phyloP scores from a whole-genome alignment of 2,888 invertebrate species.

The Cistogaster globosa region DNA sequence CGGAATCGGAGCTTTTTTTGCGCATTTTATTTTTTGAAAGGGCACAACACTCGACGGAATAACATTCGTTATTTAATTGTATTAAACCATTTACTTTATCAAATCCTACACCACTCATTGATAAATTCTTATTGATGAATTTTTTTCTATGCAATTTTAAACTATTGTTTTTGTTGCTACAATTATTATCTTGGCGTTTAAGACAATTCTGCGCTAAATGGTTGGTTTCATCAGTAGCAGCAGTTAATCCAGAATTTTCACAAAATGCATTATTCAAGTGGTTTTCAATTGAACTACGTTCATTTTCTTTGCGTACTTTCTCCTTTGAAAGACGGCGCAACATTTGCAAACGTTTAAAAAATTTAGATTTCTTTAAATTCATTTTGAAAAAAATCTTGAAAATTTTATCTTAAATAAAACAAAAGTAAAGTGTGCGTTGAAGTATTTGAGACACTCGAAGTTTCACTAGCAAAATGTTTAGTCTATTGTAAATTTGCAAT shows the following conservation, averaged over 20 bases:
- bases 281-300: slow-evolving; percentile 62
- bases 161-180: background rate
- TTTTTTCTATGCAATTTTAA: slow-evolving; percentile 9
- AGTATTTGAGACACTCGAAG: background rate
- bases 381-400: slow-evolving; percentile 62
- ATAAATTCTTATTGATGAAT: slow-evolving; percentile 15
- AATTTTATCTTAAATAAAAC: background rate
- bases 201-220: background rate
- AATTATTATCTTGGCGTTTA: slow-evolving; percentile 14
- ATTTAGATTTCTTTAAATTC: slow-evolving; percentile 81
- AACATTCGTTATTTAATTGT: slow-evolving; percentile 77
- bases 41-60: slow-evolving; percentile 75
- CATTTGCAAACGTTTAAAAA: slow-evolving; percentile 79
- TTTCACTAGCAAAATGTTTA: background rate
- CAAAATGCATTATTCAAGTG: slow-evolving; percentile 65
- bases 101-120: background rate
- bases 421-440: background rate
- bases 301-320: slow-evolving; percentile 75
- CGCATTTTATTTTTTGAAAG: slow-evolving; percentile 8
- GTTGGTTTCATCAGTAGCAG: background rate
- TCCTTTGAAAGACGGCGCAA: slow-evolving; percentile 78
- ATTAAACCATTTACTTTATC: slow-evolving; percentile 73
- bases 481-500: slow-evolving; percentile 3
- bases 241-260: slow-evolving; percentile 64
- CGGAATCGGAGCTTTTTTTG: slow-evolving; percentile 35